Base-by-base conservation (phyloP, 2,113 vertebrate species). In the Sarotherodon lohbergeri region DNA sequence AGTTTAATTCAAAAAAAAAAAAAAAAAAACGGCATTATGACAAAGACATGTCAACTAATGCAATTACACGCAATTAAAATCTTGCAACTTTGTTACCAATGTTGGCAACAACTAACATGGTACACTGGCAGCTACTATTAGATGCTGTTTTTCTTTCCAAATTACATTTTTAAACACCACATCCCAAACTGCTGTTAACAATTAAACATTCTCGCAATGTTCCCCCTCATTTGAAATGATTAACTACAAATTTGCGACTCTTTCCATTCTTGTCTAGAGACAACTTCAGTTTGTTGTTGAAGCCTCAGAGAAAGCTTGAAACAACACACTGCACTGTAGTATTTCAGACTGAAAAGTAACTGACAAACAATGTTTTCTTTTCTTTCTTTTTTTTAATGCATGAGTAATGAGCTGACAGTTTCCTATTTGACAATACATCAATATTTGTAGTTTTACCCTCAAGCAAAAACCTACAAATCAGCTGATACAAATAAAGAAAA, bases 161-260 rank as follows among this genome's bases (percentile, higher is more conserved):
- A 88, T 24, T 7, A 3, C 14, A 55, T 89, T 66, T 85, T 82
- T 32, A 48, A 83, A 85, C 56, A 3, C 29, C 50, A 9, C 46
- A n/a, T 50, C n/a, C 43, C 12, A 86, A 82, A 79, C 54, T 80
- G 59, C 46, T 56, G 78, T 52, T 80, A 88, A 81, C 29, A 76
- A 78, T 84, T 84, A 84, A 52, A 85, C 27, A 29, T 43, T 82
- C 71, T 86, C 7, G 27, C 68, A 66, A 7, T 13, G 56, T 87
- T 87, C 36, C 8, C 34, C 17, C 3, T 86, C 16, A 50, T 78
- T 81, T 59, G 13, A 86, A 90, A 86, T 29, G 79, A 89, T 84
- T 27, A 89, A 50, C 29, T 80, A 83, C 19, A 59, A 80, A 41
- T 84, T 4, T 71, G 46, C 41, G 11, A 10, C 5, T 50, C 3